phyloP scores from a whole-genome alignment of 64 coral and sea anemone species.

The Astreopora myriophthalma region DNA sequence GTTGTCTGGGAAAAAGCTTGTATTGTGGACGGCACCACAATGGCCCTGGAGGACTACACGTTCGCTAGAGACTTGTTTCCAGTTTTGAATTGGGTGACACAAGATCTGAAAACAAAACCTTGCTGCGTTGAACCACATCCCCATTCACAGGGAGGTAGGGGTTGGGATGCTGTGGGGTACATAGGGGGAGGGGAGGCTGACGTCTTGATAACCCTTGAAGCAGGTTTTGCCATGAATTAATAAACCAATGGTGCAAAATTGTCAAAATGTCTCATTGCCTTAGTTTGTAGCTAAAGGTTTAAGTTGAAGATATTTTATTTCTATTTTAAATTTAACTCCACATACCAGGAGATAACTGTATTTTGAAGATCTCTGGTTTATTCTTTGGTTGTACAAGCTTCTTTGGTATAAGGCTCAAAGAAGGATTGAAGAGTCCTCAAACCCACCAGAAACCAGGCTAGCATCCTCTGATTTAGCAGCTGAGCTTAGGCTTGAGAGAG shows the following conservation, averaged over 20 bases:
- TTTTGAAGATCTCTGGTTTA: conserved; percentile 83
- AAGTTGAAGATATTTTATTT: too few relatives aligned
- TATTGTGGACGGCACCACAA: conserved; percentile 83
- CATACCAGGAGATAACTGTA: conserved; percentile 86
- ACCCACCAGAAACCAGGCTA: conserved; percentile 85
- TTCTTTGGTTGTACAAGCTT: conserved; percentile 86
- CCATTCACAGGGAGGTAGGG: neutral
- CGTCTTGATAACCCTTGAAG: too few relatives aligned
- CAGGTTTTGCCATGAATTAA: too few relatives aligned
- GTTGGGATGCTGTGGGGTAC: too few relatives aligned
- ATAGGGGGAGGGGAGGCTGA: too few relatives aligned
- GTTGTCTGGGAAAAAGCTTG: conserved; percentile 80
- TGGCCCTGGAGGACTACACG: conserved; percentile 70
- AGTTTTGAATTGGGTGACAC: conserved; percentile 42
- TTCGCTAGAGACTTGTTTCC: conserved; percentile 73
- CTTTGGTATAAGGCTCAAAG: conserved; percentile 95
- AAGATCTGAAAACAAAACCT: conserved; percentile 35
- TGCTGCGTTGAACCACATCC: too few relatives aligned
- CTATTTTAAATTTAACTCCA: too few relatives aligned
- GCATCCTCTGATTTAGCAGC: conserved; percentile 78
- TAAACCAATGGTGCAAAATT: too few relatives aligned
- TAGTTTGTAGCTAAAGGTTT: too few relatives aligned
- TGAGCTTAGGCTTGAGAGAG: conserved; percentile 66
- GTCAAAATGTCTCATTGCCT: too few relatives aligned
- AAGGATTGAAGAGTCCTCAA: conserved; percentile 94